Percentiles rank a stretch among this genome's conserved stretches.
These are phyloP conservation scores for Perizoma affinitatum DNA, from an alignment of 2,888 invertebrate genomes.

Conservation along the genomic window DNA sequence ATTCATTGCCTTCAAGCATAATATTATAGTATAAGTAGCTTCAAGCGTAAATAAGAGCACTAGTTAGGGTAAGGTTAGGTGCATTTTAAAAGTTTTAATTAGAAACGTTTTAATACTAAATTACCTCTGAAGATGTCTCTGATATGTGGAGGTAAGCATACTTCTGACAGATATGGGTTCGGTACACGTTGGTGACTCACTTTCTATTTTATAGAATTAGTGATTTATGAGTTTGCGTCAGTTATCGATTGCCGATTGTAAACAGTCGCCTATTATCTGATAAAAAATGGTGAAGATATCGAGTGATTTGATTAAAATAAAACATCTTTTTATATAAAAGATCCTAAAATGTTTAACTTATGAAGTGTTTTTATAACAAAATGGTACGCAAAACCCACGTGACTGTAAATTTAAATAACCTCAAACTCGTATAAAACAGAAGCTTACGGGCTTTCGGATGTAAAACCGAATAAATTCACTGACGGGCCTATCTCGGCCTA, in stretches of 20 bases:
- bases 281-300: background rate
- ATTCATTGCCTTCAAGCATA: slow-evolving; percentile 78
- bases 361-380: background rate
- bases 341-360: too few species aligned
- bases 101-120: slow-evolving; percentile 50
- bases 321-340: too few species aligned
- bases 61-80: slow-evolving; percentile 59
- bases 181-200: slow-evolving; percentile 34
- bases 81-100: slow-evolving; percentile 42
- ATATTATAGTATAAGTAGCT: slow-evolving; percentile 62
- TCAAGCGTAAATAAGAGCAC: slow-evolving; percentile 69
- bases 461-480: slow-evolving; percentile 41
- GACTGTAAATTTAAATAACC: slow-evolving; percentile 30
- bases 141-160: slow-evolving; percentile 78
- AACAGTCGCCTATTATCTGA: slow-evolving; percentile 22
- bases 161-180: slow-evolving; percentile 27
- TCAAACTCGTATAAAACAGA: slow-evolving; percentile 37
- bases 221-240: slow-evolving; percentile 40
- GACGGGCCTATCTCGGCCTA: slow-evolving; percentile 44
- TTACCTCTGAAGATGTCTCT: slow-evolving; percentile 68
- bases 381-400: slow-evolving; percentile 21
- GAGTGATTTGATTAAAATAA: background rate
- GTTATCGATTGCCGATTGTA: slow-evolving; percentile 35
- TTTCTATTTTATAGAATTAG: slow-evolving; percentile 34
- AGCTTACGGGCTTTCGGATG: slow-evolving; percentile 44